Evolutionary conservation across 2,888 invertebrate species (phyloP), one percentile per base, ranked within the genome.

Genomic region (Aspidiotus destructor): DNA sequence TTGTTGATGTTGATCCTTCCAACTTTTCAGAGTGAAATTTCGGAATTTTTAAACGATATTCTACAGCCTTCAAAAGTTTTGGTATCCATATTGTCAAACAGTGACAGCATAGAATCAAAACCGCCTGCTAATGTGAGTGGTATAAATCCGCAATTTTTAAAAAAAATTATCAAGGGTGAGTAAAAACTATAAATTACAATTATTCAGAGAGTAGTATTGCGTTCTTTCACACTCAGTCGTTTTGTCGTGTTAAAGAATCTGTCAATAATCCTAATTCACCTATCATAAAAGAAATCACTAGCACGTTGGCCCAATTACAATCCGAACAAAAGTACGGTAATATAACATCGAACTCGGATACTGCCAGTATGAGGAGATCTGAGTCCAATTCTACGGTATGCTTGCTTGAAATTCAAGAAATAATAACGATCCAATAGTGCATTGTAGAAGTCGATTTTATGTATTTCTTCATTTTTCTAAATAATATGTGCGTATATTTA

Each of bases 41-140:
- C 81, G 1, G 85, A 86, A 72, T 86, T 85, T 74, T 77, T 85
- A 0, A 83, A 82, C 69, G 82, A 80, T 62, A 80, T 84, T 16
- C 76, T 85, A 57, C 72, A 82, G 44, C 81, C 81, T 57, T 81
- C 82, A 0, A 67, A 67, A 17, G 67, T 67, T 13, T 44, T 67
- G 11, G 58, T 67, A 17, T 67, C 67, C 3, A 48, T 67, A 9
- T 44, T 58, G 8, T 67, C 67, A 6, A 58, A 52, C 15, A 58
- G 28, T n/a, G 58, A 57, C 16, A 15, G 58, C 6, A 58, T 58
- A 28, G 17, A 17, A 65, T 41, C 48, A 17, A 57, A 67, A 58
- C 58, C 1, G 58, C 57, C 17, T 40, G 58, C 41, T 48, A 28
- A 55, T 8, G 67, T 67, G 5, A 60, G 58, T 17, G 41, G 58